Conservation (phyloP, 2,797 vertebrate species). For the Centroberyx gerrardi region DNA sequence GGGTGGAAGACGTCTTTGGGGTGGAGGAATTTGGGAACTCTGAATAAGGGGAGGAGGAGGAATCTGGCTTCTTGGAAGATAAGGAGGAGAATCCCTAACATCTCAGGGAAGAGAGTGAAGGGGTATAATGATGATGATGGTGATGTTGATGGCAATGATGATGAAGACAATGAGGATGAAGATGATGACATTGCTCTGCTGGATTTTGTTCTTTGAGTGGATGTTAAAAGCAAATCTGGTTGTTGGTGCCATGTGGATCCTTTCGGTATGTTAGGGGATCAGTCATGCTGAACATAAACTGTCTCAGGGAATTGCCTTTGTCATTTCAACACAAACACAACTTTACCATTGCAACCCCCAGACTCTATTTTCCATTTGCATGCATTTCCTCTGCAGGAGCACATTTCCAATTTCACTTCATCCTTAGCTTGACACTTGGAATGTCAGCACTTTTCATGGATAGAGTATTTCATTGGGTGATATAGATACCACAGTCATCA, state of each 20-base stretch:
- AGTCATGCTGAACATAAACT: conserved; percentile 59
- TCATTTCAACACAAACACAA: conserved; percentile 49
- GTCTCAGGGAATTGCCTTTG: conserved; percentile 59
- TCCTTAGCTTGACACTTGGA: conserved; percentile 35
- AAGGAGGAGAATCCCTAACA: conserved; percentile 1
- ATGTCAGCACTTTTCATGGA: conserved; percentile 61
- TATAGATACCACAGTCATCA: conserved; percentile 26
- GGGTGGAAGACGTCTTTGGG: conserved; percentile 9
- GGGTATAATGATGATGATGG: conserved; percentile 26
- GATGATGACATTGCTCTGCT: conserved; percentile 30
- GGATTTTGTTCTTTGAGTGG: conserved; percentile 32
- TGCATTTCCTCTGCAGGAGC: conserved; percentile 54
- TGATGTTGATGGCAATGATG: conserved; percentile 55
- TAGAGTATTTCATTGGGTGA: conserved; percentile 39
- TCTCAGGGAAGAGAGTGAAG: not conserved
- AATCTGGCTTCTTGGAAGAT: not conserved
- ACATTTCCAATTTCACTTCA: conserved; percentile 63
- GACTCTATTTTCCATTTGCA: conserved; percentile 57
- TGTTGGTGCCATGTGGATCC: conserved; percentile 61
- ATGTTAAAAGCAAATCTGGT: conserved; percentile 62
- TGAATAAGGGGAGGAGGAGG: not conserved
- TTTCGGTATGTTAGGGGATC: conserved; percentile 62
- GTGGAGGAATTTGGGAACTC: conserved; percentile 4
- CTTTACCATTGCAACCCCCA: conserved; percentile 29
- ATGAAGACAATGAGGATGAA: conserved; percentile 20